Evolutionary conservation across 2,797 vertebrate species (phyloP), one percentile per base, ranked within the genome.

Genomic region (Acestrorhynchus altus): DNA sequence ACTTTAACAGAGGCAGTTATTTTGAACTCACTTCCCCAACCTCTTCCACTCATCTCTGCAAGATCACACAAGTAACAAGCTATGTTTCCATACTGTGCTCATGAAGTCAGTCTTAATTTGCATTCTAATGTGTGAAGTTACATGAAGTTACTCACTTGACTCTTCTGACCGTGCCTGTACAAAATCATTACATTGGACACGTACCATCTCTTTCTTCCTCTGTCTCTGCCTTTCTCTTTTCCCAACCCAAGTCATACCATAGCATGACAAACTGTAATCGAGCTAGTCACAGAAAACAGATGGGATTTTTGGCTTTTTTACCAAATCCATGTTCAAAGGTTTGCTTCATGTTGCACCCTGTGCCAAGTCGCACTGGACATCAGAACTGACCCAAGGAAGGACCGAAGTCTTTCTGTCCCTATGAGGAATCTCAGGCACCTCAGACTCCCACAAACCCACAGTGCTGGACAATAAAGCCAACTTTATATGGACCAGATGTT

Each of bases 351-450:
- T 70, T 22, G 76, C 87, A 40, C 77, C 88, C 60, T 60, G 11
- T 81, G 72, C 80, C 79, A 76, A 40, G 72, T 31, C 46, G 39
- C 15, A 0, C 46, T 44, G 57, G 67, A 90, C 88, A 87, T 79
- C 78, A 84, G 82, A 51, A 74, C n/a, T 88, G 86, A 80, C 67
- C 47, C 66, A 70, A 66, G 69, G 69, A 81, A 83, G 76, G 71
- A 3, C 47, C 20, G 40, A 69, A n/a, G 35, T 1, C 79, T 74
- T 79, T 87, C 66, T 35, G 11, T 47, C 47, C 54, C 35, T 75
- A 26, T 66, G 44, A 74, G 83, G 83, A 86, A 83, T 75, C 73
- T 86, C 72, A 71, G 65, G 79, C 77, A 66, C 40, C 39, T 51
- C 47, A 63, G 49, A 52, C 47, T 67, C 56, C 22, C 44, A 59